These are phyloP conservation scores for Lasius platythorax DNA, from an alignment of 2,888 invertebrate genomes.

Conservation along the genomic window DNA sequence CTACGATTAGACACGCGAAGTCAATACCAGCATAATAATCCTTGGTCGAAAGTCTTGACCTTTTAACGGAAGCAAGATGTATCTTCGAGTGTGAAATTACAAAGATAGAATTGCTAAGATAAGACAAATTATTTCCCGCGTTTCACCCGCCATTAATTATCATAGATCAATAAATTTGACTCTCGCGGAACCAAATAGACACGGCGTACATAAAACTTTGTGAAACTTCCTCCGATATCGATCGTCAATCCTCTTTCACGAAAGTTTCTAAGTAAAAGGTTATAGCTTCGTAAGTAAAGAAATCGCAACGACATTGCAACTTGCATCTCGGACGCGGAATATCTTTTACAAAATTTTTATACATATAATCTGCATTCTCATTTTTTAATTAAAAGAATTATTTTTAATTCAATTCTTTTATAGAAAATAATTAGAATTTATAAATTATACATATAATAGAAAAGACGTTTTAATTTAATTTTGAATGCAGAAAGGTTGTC, in stretches of 20 bases:
- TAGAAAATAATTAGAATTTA: neutral
- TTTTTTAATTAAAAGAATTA: neutral
- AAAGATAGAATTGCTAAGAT: neutral
- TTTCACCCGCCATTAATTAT: conserved; percentile 12
- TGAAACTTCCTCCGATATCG: conserved; percentile 21
- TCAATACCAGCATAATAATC: neutral
- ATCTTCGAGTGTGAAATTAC: neutral
- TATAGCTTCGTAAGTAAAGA: neutral
- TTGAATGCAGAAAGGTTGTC: neutral
- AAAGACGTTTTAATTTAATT: neutral
- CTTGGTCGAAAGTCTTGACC: neutral
- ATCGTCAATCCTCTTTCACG: neutral
- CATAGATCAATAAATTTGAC: conserved; percentile 7
- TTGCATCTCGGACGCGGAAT: neutral
- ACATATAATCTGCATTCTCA: neutral
- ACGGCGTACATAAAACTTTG: neutral
- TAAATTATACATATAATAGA: neutral
- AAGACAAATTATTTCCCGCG: neutral
- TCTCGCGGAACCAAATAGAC: conserved; percentile 4
- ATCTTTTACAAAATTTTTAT: neutral
- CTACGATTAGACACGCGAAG: neutral
- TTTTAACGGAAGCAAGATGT: neutral
- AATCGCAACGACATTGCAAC: neutral
- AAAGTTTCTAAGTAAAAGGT: conserved; percentile 19
- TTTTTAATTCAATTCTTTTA: conserved; percentile 6